Base-by-base conservation (phyloP, 2,113 vertebrate genomes). In the Hylia prasina region DNA sequence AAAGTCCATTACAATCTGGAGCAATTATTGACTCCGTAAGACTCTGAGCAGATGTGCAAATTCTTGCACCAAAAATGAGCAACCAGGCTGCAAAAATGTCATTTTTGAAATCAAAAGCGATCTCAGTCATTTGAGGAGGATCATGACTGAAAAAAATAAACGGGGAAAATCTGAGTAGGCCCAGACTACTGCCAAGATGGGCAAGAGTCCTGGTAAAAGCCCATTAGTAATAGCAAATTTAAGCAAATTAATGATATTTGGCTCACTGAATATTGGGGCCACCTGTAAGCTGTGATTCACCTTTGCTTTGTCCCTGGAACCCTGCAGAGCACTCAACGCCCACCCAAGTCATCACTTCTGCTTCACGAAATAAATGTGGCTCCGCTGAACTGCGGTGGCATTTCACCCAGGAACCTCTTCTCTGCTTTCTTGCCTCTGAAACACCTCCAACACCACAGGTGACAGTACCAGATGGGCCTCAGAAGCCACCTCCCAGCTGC, bases 51-150 rank as follows among this genome's bases (percentile, higher is more conserved):
- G 66, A 87, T 57, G 23, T 76, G 70, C 57, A 33, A 50, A 86
- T 28, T 22, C 40, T 60, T 44, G 37, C 37, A 30, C 28, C 8
- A 10, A 53, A 91, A 88, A 69, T 0, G 1, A 92, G 66, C 19
- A 58, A 57, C 4, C 0, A 0, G 48, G 11, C 22, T 10, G 50
- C 13, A 3, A 72, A 93, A 89, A 57, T 2, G 5, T 4, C 1
- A 0, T 22, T 44, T 76, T 10, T 2, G 1, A 72, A 87, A 64
- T 60, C 31, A 71, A 92, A 82, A 2, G 9, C 18, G 14, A 68
- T 20, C 39, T 51, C 35, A 33, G 18, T 7, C 28, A 56, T 69
- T 28, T 60, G 25, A 70, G 35, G 63, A 76, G 28, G 25, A 47
- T 50, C 21, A 5, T 25, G 30, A 71, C 11, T 33, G 35, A 47